Conservation (phyloP, 2,797 vertebrate species). For the Crocodylus rhombifer region DNA sequence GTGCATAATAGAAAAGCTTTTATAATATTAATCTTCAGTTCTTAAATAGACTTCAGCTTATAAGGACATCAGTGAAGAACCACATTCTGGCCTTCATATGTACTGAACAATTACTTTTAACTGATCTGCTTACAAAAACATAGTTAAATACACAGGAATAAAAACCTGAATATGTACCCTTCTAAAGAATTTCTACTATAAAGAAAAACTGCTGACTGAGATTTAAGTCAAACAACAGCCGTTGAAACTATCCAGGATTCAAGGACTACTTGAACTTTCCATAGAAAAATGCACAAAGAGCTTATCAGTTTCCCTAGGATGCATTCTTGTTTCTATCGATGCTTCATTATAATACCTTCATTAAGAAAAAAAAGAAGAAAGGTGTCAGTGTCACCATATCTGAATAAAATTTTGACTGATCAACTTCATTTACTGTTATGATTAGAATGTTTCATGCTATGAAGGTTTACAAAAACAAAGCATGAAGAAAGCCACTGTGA, state of each 20-base stretch:
- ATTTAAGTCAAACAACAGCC: not conserved
- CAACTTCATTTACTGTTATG: constrained; percentile 31
- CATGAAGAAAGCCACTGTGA: not conserved
- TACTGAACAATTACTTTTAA: not conserved
- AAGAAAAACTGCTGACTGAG: not conserved
- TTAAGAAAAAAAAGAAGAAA: not conserved
- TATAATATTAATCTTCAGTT: not conserved
- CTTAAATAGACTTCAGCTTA: not conserved
- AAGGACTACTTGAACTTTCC: constrained; percentile 32
- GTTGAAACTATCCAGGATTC: constrained; percentile 8
- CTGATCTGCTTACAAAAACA: constrained; percentile 2
- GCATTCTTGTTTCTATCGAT: not conserved
- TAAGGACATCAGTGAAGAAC: not conserved
- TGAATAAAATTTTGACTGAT: not conserved
- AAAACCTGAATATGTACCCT: not conserved
- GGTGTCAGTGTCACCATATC: not conserved
- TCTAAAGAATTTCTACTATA: not conserved
- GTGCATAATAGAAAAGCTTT: not conserved
- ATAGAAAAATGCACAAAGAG: not conserved
- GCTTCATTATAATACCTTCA: not conserved
- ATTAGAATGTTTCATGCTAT: not conserved
- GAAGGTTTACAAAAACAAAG: not conserved
- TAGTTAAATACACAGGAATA: not conserved
- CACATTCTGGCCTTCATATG: not conserved
- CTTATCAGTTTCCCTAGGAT: not conserved